These are phyloP conservation scores for Gisinianus flammeolus DNA, from an alignment of 2,888 invertebrate species.

Conservation along the genomic window DNA sequence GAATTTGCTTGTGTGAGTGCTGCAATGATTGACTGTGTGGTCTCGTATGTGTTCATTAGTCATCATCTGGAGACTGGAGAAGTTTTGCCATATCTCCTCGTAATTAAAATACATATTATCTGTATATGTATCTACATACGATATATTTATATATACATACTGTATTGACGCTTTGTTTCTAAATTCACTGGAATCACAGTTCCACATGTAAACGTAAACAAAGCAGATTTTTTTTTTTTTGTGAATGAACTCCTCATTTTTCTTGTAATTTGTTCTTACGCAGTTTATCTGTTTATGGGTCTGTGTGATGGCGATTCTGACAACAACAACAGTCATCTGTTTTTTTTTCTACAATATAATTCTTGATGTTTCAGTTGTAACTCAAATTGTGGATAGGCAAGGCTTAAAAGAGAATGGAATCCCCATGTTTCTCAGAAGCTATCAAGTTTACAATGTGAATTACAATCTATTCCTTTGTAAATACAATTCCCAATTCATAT, in stretches of 20 bases:
- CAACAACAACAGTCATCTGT: no score
- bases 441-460: neutral
- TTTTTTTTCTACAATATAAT: no score
- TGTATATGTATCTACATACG: neutral
- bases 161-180: neutral
- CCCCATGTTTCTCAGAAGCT: neutral
- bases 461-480: no score
- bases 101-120: neutral
- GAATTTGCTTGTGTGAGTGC: neutral
- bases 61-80: neutral
- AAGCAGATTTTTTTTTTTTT: no score
- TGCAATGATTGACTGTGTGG: neutral
- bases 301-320: no score
- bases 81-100: neutral
- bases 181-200: neutral
- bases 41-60: neutral
- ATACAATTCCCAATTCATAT: no score
- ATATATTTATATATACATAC: neutral
- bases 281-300: no score
- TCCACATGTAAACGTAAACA: no score
- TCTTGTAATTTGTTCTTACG: no score
- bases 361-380: no score
- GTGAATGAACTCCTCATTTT: no score
- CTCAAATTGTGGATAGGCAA: no score
- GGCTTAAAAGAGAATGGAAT: neutral